These are phyloP conservation scores for Melanotus villosus DNA, from an alignment of 2,888 invertebrate genomes.

Conservation along the genomic window DNA sequence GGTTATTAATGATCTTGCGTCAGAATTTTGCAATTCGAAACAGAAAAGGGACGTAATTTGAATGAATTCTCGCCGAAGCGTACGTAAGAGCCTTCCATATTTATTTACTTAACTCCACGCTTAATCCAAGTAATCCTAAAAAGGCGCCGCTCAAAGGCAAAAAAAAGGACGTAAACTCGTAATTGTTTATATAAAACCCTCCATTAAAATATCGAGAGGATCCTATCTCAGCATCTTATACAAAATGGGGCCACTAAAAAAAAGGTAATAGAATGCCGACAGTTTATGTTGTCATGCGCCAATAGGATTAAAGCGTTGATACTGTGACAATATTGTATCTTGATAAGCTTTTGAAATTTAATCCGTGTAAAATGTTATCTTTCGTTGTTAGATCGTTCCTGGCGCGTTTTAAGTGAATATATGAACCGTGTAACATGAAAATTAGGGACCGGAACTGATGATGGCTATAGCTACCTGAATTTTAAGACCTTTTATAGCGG, in stretches of 20 bases:
- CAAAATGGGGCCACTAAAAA: slow-evolving; percentile 45
- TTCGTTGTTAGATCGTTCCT: slow-evolving; percentile 20
- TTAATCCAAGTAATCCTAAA: slow-evolving; percentile 48
- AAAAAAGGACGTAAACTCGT: slow-evolving; percentile 45
- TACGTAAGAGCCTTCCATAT: slow-evolving; percentile 33
- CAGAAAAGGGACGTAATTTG: too few species aligned
- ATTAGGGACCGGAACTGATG: slow-evolving; percentile 49
- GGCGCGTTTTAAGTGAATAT: slow-evolving; percentile 41
- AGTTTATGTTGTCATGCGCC: slow-evolving; percentile 58
- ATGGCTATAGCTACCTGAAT: slow-evolving; percentile 37
- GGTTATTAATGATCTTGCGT: too few species aligned
- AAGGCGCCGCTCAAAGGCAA: slow-evolving; percentile 48
- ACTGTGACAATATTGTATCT: slow-evolving; percentile 49
- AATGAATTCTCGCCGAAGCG: too few species aligned
- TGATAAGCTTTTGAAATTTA: slow-evolving; percentile 46
- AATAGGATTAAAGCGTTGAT: slow-evolving; percentile 61
- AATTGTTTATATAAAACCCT: slow-evolving; percentile 45
- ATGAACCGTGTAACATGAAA: slow-evolving; percentile 53
- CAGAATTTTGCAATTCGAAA: too few species aligned
- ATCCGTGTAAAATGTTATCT: slow-evolving; percentile 45
- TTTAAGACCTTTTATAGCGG: slow-evolving; percentile 7
- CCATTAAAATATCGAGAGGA: slow-evolving; percentile 46
- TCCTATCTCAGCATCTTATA: slow-evolving; percentile 38
- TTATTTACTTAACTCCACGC: slow-evolving; percentile 50
- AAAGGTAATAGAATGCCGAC: slow-evolving; percentile 55